Conservation (phyloP, 2,888 invertebrate species). For the Conistra vaccinii region DNA sequence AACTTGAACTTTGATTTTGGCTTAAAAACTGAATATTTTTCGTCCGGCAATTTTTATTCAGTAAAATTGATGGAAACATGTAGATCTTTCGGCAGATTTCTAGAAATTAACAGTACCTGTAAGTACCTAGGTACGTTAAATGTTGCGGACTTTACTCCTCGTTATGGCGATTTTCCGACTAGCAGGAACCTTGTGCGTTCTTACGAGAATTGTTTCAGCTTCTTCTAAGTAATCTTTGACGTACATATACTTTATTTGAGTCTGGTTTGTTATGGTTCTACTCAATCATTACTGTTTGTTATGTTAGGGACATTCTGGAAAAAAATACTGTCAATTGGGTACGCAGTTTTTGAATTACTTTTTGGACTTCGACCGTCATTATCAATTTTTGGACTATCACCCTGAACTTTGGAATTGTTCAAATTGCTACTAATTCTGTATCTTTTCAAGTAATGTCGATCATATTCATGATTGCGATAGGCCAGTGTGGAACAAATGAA, state of each 20-base stretch:
- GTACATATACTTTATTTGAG: neutral
- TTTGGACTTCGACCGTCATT: conserved; percentile 2
- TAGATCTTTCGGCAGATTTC: conserved; percentile 15
- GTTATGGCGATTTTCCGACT: conserved; percentile 22
- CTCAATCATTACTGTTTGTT: neutral
- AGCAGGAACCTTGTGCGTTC: conserved; percentile 1
- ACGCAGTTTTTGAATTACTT: conserved; percentile 17
- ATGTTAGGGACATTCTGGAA: neutral
- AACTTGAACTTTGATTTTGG: conserved; percentile 56
- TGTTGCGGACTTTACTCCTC: conserved; percentile 14
- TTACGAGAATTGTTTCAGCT: conserved; percentile 24
- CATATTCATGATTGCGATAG: conserved; percentile 45
- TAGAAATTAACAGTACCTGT: conserved; percentile 18
- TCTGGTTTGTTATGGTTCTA: neutral
- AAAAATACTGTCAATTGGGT: neutral
- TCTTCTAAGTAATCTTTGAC: conserved; percentile 8
- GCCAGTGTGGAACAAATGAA: conserved; percentile 56
- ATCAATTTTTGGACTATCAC: conserved; percentile 4
- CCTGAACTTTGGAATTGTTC: conserved; percentile 13
- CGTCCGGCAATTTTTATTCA: neutral
- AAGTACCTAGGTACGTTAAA: neutral
- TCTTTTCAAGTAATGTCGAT: conserved; percentile 27
- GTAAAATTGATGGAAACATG: neutral
- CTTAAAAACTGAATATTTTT: conserved; percentile 6
- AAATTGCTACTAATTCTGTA: conserved; percentile 9